Percentiles rank a stretch among this genome's conserved stretches.
These are phyloP conservation scores for Cantharis rustica DNA, from an alignment of 2,888 invertebrate species.

Conservation along the genomic window DNA sequence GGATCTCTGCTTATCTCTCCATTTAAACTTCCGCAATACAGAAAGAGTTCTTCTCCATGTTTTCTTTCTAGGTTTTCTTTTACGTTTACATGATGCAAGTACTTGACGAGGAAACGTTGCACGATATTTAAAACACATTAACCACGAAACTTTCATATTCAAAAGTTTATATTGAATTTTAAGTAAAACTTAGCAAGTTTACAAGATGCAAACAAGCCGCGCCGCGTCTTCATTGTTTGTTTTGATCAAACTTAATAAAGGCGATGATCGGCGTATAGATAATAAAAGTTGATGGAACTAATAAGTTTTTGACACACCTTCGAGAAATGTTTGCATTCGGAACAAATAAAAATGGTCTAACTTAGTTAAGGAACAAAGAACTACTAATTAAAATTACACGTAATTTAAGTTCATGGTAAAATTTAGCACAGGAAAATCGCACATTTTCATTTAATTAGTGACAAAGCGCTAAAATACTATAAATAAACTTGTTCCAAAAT, in stretches of 20 bases:
- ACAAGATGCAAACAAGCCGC: not conserved
- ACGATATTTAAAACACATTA: constrained; percentile 38
- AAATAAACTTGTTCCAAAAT: not conserved
- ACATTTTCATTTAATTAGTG: not conserved
- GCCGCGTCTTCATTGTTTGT: not conserved
- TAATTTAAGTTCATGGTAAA: not conserved
- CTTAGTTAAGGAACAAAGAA: not conserved
- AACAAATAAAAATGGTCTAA: not conserved
- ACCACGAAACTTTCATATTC: constrained; percentile 46
- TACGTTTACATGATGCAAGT: not conserved
- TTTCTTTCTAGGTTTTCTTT: constrained; percentile 13
- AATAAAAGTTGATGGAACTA: constrained; percentile 1
- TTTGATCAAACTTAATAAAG: not conserved
- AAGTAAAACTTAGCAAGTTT: not conserved
- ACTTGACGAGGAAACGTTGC: constrained; percentile 24
- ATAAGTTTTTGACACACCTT: not conserved
- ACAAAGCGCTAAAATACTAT: not conserved
- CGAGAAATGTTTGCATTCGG: not conserved
- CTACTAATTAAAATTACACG: not conserved
- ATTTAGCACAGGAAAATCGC: not conserved
- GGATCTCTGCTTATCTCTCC: constrained; percentile 6
- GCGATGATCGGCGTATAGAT: not conserved
- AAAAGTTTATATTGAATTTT: not conserved
- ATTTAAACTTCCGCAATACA: constrained; percentile 20
- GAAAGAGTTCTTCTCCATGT: constrained; percentile 17